phyloP scores from a whole-genome alignment of 2,888 invertebrate species.

The Melinopterus prodromus region DNA sequence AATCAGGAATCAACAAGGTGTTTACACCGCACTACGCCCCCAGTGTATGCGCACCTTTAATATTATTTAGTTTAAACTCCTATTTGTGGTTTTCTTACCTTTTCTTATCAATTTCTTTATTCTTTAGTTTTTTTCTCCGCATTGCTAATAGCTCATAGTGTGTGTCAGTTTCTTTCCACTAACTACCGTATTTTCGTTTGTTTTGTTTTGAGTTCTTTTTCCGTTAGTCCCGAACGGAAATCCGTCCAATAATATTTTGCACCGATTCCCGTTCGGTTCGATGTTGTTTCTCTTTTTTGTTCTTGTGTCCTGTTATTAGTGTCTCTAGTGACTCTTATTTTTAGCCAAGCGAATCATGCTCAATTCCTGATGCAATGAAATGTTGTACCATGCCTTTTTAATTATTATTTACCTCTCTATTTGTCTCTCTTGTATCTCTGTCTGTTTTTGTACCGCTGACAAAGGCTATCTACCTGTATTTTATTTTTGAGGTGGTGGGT shows the following conservation, averaged over 20 bases:
- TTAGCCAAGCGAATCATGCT: slow-evolving; percentile 50
- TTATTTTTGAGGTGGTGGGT: neutral
- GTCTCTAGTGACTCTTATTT: slow-evolving; percentile 45
- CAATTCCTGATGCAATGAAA: slow-evolving; percentile 58
- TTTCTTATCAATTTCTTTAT: slow-evolving; percentile 33
- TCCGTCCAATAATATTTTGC: slow-evolving; percentile 30
- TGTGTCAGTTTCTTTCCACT: slow-evolving; percentile 39
- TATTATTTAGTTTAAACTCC: neutral
- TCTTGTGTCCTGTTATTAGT: slow-evolving; percentile 36
- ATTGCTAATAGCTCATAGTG: slow-evolving; percentile 44
- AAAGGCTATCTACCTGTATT: neutral
- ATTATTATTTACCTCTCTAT: slow-evolving; percentile 24
- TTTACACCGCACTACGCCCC: neutral
- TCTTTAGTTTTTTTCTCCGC: slow-evolving; percentile 40
- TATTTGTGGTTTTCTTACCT: slow-evolving; percentile 6
- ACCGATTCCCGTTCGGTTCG: slow-evolving; percentile 43
- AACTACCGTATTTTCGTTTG: slow-evolving; percentile 38
- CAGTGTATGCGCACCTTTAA: neutral
- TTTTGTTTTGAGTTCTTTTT: slow-evolving; percentile 12
- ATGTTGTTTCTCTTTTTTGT: slow-evolving; percentile 39
- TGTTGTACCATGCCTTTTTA: slow-evolving; percentile 49
- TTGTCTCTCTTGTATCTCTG: slow-evolving; percentile 15
- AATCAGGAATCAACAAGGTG: neutral
- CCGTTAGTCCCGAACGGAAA: neutral
- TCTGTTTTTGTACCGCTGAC: slow-evolving; percentile 14